Evolutionary conservation across 2,797 vertebrate genomes (phyloP).

Genomic region (Hoplostethus mediterraneus): DNA sequence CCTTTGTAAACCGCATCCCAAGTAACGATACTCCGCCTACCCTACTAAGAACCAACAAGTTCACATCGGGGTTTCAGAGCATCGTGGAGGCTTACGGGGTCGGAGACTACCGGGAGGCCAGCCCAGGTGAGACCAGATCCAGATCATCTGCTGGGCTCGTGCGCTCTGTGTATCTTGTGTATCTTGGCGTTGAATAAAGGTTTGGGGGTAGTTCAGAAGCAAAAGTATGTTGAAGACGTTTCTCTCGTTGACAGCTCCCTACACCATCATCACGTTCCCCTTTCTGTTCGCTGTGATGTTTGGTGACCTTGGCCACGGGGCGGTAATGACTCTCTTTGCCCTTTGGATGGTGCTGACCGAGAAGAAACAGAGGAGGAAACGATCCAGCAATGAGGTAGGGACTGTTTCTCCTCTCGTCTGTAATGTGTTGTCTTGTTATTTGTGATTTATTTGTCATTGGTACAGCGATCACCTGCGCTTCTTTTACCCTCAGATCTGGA

Average conservation of each 20-base stretch:
- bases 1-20: slow-evolving; percentile 96
- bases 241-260: slow-evolving; percentile 86
- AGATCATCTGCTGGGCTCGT: neutral
- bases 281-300: slow-evolving; percentile 99
- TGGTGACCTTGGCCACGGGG: slow-evolving; percentile 94
- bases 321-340: slow-evolving; percentile 91
- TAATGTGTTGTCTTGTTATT: neutral
- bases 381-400: slow-evolving; percentile 90
- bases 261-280: slow-evolving; percentile 96
- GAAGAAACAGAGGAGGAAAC: slow-evolving; percentile 86
- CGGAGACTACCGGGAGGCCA: slow-evolving; percentile 94
- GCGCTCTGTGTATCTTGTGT: too few species aligned
- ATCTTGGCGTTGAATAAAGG: neutral
- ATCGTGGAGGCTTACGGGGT: slow-evolving; percentile 98
- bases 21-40: slow-evolving; percentile 94
- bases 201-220: neutral
- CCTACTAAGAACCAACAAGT: slow-evolving; percentile 94
- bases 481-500: slow-evolving; percentile 78
- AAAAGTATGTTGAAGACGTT: neutral
- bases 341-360: slow-evolving; percentile 92
- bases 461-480: slow-evolving; percentile 5
- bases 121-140: slow-evolving; percentile 88
- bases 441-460: slow-evolving; percentile 1
- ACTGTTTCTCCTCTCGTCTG: neutral
- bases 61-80: slow-evolving; percentile 96